Conservation (phyloP, 1,140 invertebrate genomes). For the Drosophila mauritiana region DNA sequence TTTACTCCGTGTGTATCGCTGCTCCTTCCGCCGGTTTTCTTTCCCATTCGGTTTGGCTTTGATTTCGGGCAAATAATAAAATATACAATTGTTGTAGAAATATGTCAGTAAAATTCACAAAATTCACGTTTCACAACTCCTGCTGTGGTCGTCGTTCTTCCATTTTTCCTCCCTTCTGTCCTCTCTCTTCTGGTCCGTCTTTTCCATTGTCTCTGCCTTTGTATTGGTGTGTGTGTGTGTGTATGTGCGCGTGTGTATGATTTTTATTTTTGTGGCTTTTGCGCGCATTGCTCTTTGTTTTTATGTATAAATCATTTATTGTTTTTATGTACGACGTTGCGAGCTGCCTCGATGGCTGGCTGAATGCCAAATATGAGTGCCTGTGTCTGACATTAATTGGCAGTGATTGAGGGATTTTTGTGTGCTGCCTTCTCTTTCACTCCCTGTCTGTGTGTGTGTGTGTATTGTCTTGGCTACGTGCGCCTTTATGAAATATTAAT, state of each 20-base stretch:
- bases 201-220: constrained; percentile 42
- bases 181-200: constrained; percentile 8
- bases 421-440: constrained; percentile 33
- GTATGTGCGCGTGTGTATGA: constrained; percentile 58
- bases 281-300: constrained; percentile 77
- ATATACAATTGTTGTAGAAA: constrained; percentile 80
- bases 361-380: constrained; percentile 78
- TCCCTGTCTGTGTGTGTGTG: constrained; percentile 9
- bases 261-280: constrained; percentile 83
- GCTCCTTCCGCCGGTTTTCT: constrained; percentile 15
- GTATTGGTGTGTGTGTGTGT: constrained; percentile 35
- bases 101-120: constrained; percentile 79
- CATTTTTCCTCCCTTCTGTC: constrained; percentile 2
- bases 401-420: constrained; percentile 83
- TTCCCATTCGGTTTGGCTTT: constrained; percentile 56
- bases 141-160: constrained; percentile 53
- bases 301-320: constrained; percentile 83
- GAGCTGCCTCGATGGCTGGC: constrained; percentile 60
- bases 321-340: constrained; percentile 76
- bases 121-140: constrained; percentile 76
- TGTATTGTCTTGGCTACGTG: constrained; percentile 70
- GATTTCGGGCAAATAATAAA: constrained; percentile 75
- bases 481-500: constrained; percentile 83
- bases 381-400: constrained; percentile 83
- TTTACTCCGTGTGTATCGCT: constrained; percentile 30